Conservation (phyloP, 2,113 vertebrate genomes). For the Salvelinus namaycush region DNA sequence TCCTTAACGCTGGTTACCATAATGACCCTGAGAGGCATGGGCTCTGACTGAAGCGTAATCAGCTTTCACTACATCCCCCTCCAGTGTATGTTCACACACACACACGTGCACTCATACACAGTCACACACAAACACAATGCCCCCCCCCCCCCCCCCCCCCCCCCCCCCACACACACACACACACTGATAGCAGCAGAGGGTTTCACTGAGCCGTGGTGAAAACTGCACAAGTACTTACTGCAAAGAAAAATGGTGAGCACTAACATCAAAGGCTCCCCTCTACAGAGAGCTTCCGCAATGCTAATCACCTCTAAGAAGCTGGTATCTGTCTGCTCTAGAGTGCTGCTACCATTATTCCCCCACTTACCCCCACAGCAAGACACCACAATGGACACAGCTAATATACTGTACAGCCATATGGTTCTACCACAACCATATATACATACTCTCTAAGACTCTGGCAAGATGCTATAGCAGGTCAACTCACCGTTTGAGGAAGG, state of each 20-base stretch:
- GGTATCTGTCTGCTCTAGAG: conserved; percentile 54
- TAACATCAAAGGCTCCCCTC: conserved; percentile 60
- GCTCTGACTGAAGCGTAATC: conserved; percentile 58
- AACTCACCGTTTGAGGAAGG: no score
- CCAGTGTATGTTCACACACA: conserved; percentile 37
- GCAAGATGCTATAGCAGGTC: no score
- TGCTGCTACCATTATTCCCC: conserved; percentile 37
- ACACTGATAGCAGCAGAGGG: conserved; percentile 42
- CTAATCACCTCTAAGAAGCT: conserved; percentile 70
- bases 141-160: conserved; percentile 4
- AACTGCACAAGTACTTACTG: conserved; percentile 6
- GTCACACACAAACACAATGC: conserved; percentile 17
- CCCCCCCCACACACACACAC: neutral
- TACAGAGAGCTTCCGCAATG: conserved; percentile 53
- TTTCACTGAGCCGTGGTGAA: conserved; percentile 37
- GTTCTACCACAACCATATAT: neutral
- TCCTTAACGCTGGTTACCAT: conserved; percentile 50
- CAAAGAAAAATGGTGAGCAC: conserved; percentile 35
- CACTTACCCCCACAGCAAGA: conserved; percentile 2
- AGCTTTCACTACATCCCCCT: conserved; percentile 55
- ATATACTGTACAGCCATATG: neutral
- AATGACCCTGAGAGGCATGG: conserved; percentile 47
- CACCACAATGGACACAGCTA: conserved; percentile 21
- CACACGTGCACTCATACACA: conserved; percentile 9
- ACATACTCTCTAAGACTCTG: no score